Base-by-base conservation (phyloP, 1,140 invertebrate genomes). In the Anoplolepis gracilipes region DNA sequence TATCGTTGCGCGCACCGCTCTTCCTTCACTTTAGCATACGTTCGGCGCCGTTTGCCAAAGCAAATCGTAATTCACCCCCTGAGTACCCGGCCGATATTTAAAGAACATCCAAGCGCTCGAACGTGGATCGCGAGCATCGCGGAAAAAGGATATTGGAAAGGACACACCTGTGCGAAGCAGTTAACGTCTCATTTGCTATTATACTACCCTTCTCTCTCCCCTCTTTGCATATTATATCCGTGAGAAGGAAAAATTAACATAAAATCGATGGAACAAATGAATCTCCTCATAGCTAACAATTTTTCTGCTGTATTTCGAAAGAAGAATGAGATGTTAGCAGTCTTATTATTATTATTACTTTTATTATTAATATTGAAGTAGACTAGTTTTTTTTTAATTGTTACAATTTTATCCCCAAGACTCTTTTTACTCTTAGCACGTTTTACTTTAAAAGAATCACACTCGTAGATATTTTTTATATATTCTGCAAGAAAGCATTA, bases 101-200 rank as follows among this genome's bases (percentile, higher is more conserved):
- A 82, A 70, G 78, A 82, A 72, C 78, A 28, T 73, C 72, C 72
- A 61, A 59, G 55, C 78, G 78, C 33, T 81, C 33, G 30, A 81
- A 42, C 78, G 53, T 72, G 36, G 13, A 59, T 82, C 55, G 53
- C 30, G 5, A 67, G 65, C 30, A 25, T 16, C 25, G 30, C 67
- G 67, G 67, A 57, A 42, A 70, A 70, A 59, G 42, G 25, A 81
- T 70, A 79, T 79, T 39, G 77, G 22, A 36, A 72, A 25, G 28
- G 36, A 59, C 67, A 59, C 78, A 81, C 7, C 78, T 81, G 78
- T 25, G 78, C 65, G 13, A 59, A 22, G 65, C 25, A 65, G 22
- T 81, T 81, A 81, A 81, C 65, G 65, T 81, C 65, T 81, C 65
- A 81, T 81, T 81, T 72, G 55, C 77, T 42, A 19, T 49, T 57